A percentile compares a stretch with the other conserved stretches of the same genome.
phyloP scores from a whole-genome alignment of 2,888 invertebrate genomes.

The Arenicola marina region DNA sequence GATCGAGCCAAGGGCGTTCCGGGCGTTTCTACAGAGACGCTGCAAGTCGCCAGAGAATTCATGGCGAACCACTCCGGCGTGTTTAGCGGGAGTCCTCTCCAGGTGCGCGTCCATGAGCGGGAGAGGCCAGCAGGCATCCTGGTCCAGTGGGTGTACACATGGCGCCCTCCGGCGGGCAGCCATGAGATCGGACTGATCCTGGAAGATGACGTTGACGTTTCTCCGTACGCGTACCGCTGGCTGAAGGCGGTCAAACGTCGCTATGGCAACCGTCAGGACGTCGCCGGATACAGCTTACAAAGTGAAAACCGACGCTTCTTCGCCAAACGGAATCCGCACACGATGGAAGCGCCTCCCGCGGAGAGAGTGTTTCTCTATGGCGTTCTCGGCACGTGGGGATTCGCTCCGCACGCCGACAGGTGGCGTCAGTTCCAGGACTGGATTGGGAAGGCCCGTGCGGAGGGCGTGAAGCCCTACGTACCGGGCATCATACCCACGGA shows the following conservation, averaged over 20 bases:
- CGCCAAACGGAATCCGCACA: conserved; percentile 16
- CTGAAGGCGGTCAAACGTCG: conserved; percentile 14
- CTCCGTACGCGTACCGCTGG: conserved; percentile 23
- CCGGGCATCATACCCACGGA: conserved; percentile 20
- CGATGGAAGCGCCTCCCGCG: conserved; percentile 1
- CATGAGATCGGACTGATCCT: conserved; percentile 45
- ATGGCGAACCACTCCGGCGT: background rate
- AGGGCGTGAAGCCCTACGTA: conserved; percentile 25
- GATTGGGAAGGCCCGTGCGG: no score
- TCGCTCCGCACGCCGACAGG: conserved; percentile 21
- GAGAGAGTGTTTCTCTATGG: conserved; percentile 25
- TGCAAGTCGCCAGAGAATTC: conserved; percentile 14
- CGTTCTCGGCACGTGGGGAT: conserved; percentile 32
- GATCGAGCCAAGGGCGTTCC: no score
- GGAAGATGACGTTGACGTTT: conserved; percentile 42
- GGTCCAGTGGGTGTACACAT: conserved; percentile 38
- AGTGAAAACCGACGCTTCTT: conserved; percentile 11
- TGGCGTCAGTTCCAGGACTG: conserved; percentile 31
- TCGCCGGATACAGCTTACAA: conserved; percentile 25
- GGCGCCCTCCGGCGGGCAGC: conserved; percentile 35
- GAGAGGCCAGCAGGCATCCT: conserved; percentile 26
- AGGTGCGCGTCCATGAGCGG: conserved; percentile 26
- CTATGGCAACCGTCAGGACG: conserved; percentile 7
- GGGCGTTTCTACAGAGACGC: conserved; percentile 16
- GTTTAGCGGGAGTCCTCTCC: conserved; percentile 31